Conservation (phyloP, 2,113 vertebrate genomes). For the Oncorhynchus clarkii region DNA sequence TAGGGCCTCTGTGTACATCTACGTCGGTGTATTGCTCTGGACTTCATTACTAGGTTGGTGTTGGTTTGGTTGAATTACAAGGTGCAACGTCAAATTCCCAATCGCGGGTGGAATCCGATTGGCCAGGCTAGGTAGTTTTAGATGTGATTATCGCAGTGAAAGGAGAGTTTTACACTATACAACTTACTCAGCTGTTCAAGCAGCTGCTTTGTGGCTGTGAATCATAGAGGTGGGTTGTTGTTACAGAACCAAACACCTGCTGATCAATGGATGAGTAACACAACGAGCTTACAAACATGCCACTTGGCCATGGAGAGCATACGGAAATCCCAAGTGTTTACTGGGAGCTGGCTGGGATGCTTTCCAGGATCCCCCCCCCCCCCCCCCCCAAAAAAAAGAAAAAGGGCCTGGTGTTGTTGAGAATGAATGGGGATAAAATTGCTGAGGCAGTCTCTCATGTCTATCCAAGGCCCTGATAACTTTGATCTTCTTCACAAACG, state of each 20-base stretch:
- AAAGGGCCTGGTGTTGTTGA: slow-evolving; percentile 55
- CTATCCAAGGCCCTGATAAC: slow-evolving; percentile 68
- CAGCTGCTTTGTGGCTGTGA: slow-evolving; percentile 6
- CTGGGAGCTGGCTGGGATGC: slow-evolving; percentile 60
- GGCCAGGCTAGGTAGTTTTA: neutral
- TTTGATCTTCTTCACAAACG: slow-evolving; percentile 74
- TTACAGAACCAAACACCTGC: slow-evolving; percentile 37
- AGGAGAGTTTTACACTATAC: slow-evolving; percentile 6
- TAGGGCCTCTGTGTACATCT: slow-evolving; percentile 20
- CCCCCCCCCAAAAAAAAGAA: slow-evolving; percentile 28
- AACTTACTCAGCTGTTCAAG: slow-evolving; percentile 8
- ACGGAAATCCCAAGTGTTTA: slow-evolving; percentile 51
- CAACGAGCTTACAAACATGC: slow-evolving; percentile 51
- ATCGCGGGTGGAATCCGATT: slow-evolving; percentile 21
- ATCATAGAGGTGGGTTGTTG: slow-evolving; percentile 15
- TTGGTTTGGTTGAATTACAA: slow-evolving; percentile 16
- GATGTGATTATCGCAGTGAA: slow-evolving; percentile 23
- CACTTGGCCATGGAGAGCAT: slow-evolving; percentile 33
- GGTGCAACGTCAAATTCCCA: slow-evolving; percentile 1
- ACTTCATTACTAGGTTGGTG: slow-evolving; percentile 21
- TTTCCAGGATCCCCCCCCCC: slow-evolving; percentile 60
- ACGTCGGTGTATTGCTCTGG: neutral
- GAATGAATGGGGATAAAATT: slow-evolving; percentile 69
- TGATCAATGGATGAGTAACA: slow-evolving; percentile 33
- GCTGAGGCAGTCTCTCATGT: slow-evolving; percentile 67